Evolutionary conservation across 1,140 invertebrate species (phyloP).

Genomic region (Drosophila subpulchrella): DNA sequence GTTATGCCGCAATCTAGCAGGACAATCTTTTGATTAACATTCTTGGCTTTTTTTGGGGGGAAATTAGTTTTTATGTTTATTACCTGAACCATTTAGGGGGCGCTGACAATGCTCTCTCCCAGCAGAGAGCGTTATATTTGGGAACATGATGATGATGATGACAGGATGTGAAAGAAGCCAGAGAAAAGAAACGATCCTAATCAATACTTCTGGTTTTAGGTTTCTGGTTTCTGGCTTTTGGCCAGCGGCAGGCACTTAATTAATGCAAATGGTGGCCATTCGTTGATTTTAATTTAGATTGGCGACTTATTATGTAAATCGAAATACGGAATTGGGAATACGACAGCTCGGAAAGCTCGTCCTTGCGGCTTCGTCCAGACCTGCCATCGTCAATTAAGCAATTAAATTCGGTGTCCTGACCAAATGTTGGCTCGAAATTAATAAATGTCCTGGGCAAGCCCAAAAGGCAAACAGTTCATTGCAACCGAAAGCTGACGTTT

Average conservation of each 20-base stretch:
- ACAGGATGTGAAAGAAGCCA: slow-evolving; percentile 15
- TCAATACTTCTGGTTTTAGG: slow-evolving; percentile 60
- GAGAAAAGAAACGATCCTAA: slow-evolving; percentile 68
- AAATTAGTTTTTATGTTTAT: slow-evolving; percentile 84
- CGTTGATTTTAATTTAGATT: slow-evolving; percentile 82
- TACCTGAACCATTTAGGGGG: slow-evolving; percentile 77
- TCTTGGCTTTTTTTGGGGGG: slow-evolving; percentile 76
- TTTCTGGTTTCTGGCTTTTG: slow-evolving; percentile 3
- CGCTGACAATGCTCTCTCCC: slow-evolving; percentile 49
- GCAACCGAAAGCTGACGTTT: slow-evolving; percentile 56
- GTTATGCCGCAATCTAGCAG: slow-evolving; percentile 71
- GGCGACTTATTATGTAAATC: slow-evolving; percentile 73
- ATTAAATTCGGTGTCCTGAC: slow-evolving; percentile 65
- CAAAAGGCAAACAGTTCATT: slow-evolving; percentile 61
- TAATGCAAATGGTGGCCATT: slow-evolving; percentile 72
- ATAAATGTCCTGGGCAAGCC: slow-evolving; percentile 56
- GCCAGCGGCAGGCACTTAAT: slow-evolving; percentile 51
- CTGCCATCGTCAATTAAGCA: slow-evolving; percentile 63
- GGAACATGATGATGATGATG: slow-evolving; percentile 24
- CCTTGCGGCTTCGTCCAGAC: slow-evolving; percentile 5
- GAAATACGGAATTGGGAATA: slow-evolving; percentile 34
- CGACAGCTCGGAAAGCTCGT: slow-evolving; percentile 7
- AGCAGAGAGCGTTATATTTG: slow-evolving; percentile 21
- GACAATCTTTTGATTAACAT: slow-evolving; percentile 83
- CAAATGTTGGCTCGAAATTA: slow-evolving; percentile 60